phyloP scores from a whole-genome alignment of 1,140 invertebrate species.

The Thaumetopoea pityocampa region DNA sequence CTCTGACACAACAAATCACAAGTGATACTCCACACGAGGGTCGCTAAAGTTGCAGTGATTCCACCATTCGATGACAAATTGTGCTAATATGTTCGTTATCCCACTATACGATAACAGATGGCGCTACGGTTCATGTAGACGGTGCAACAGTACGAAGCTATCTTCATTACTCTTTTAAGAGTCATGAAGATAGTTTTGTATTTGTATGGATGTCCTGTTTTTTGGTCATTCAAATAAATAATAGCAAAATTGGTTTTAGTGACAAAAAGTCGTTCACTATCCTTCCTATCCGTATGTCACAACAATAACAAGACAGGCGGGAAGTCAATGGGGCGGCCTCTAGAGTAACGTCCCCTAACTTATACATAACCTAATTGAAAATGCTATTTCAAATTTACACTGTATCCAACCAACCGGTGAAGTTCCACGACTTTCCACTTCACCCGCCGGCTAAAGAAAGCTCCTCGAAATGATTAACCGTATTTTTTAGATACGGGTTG shows the following conservation, averaged over 20 bases:
- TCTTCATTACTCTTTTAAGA: no score
- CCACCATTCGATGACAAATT: no score
- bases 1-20: no score
- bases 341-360: slow-evolving; percentile 20
- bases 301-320: background rate
- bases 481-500: no score
- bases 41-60: no score
- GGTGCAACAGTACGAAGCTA: no score
- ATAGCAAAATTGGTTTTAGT: background rate
- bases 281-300: background rate
- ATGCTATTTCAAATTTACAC: slow-evolving; percentile 36
- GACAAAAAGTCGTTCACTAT: background rate
- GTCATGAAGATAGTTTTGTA: background rate
- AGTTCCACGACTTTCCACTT: slow-evolving; percentile 11
- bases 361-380: slow-evolving; percentile 33
- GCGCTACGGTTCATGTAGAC: no score
- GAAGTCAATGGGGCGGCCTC: slow-evolving; percentile 5
- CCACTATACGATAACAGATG: no score
- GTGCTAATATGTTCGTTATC: no score
- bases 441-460: background rate
- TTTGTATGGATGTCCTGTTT: no score
- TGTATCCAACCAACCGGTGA: slow-evolving; percentile 11
- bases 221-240: no score
- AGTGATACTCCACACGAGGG: no score
- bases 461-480: background rate